Percentiles rank a stretch among this genome's conserved stretches.
These are phyloP conservation scores for Noturus placidus DNA, from an alignment of 2,113 vertebrate species.

Conservation along the genomic window DNA sequence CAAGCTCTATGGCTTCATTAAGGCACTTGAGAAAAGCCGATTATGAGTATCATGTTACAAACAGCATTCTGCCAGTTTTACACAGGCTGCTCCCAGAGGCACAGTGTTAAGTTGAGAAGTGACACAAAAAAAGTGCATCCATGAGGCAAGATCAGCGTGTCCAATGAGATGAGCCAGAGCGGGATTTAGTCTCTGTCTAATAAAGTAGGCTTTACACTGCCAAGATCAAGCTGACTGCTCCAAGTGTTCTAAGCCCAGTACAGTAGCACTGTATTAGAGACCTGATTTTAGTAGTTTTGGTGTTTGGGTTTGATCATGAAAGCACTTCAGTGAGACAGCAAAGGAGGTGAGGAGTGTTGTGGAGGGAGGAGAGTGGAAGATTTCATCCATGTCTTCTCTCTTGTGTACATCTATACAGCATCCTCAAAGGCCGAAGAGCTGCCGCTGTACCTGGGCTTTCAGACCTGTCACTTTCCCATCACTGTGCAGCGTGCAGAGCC, in stretches of 20 bases:
- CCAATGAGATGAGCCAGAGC: slow-evolving; percentile 48
- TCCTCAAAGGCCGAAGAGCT: slow-evolving; percentile 67
- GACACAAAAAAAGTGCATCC: slow-evolving; percentile 41
- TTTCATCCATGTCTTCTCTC: slow-evolving; percentile 64
- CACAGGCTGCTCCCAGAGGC: slow-evolving; percentile 52
- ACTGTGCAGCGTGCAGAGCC: slow-evolving; percentile 62
- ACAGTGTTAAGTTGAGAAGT: slow-evolving; percentile 51
- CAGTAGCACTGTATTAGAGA: neutral
- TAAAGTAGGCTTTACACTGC: slow-evolving; percentile 40
- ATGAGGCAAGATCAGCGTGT: slow-evolving; percentile 44
- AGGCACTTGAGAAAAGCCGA: slow-evolving; percentile 56
- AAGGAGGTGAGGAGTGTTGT: slow-evolving; percentile 10
- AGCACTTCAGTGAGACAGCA: slow-evolving; percentile 8
- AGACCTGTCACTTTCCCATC: slow-evolving; percentile 68
- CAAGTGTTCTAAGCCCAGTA: slow-evolving; percentile 3
- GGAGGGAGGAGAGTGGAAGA: slow-evolving; percentile 32
- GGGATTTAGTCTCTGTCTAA: slow-evolving; percentile 47
- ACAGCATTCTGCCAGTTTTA: slow-evolving; percentile 55
- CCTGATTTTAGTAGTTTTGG: neutral
- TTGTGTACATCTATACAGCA: slow-evolving; percentile 66
- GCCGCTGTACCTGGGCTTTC: slow-evolving; percentile 66
- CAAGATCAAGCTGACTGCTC: slow-evolving; percentile 8
- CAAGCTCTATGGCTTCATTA: slow-evolving; percentile 54
- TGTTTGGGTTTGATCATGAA: neutral
- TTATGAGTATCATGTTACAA: slow-evolving; percentile 56